Base-by-base conservation (phyloP, 2,888 invertebrate genomes). In the Tridacna gigas region DNA sequence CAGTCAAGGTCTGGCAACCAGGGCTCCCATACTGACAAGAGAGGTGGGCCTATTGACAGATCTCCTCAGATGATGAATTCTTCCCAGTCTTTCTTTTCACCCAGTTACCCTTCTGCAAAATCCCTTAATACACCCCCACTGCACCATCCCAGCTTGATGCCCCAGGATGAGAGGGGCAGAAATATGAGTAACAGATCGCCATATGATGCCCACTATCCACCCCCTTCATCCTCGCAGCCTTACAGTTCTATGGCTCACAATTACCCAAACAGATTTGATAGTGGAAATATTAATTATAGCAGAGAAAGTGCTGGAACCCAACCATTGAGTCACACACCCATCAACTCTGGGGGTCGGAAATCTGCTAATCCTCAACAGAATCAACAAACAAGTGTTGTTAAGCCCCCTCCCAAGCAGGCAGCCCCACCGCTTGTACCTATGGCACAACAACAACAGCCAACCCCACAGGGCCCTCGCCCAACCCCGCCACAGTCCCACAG, bases 101-200 rank as follows among this genome's bases (percentile, higher is more conserved):
- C 90, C 13, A 88, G 83, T 76, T 91, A 88, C 73, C 87, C 90
- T 7, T 82, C 89, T 37, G 82, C 90, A 2, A 86, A 86, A n/a
- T 89, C 90, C 26, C 88, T 91, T 13, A 90, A 90, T 74, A 91
- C 91, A 5, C 91, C 91, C 25, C 91, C 91, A 0, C 80, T 91
- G 15, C 91, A 90, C 51, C 92, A 91, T 67, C 91, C 89, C n/a
- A 89, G 90, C 11, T 76, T 91, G 65, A 88, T 90, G 80, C 86
- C 86, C 9, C 83, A 83, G 13, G 89, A 90, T 22, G 86, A 88
- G 20, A 76, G 88, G 18, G 71, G 79, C n/a, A 67, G 86, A 56
- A 84, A 83, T 56, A 83, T 90, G 77, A 84, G 80, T 2, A 86
- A 88, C 66, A 85, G 90, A 63, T 85, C 88, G 13, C 84, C 88